Percentiles rank a stretch among this genome's conserved stretches.
phyloP scores from a whole-genome alignment of 2,113 vertebrate species.

The Solea senegalensis region DNA sequence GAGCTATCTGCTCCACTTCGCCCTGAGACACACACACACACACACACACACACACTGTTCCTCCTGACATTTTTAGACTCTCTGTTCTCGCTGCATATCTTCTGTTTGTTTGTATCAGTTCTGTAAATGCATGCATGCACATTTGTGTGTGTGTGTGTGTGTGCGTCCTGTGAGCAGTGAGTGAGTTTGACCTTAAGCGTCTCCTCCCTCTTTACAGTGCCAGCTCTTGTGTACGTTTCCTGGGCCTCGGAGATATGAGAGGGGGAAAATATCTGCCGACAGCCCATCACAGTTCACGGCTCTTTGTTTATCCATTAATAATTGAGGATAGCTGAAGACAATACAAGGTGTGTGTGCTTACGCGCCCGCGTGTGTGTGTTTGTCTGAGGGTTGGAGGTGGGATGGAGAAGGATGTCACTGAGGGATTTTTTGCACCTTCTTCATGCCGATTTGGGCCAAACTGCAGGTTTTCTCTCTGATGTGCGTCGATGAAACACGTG shows the following conservation, averaged over 20 bases:
- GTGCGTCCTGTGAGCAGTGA: slow-evolving; percentile 41
- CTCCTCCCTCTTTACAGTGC: slow-evolving; percentile 74
- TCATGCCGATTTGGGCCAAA: slow-evolving; percentile 67
- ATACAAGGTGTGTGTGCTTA: slow-evolving; percentile 52
- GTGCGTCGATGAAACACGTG: slow-evolving; percentile 11
- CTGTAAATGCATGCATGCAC: slow-evolving; percentile 19
- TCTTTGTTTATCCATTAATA: slow-evolving; percentile 82
- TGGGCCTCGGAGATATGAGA: slow-evolving; percentile 67
- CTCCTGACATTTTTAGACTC: slow-evolving; percentile 55
- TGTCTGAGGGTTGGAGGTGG: slow-evolving; percentile 14
- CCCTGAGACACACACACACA: slow-evolving; percentile 14
- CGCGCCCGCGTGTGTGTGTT: slow-evolving; percentile 3
- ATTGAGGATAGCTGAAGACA: slow-evolving; percentile 77
- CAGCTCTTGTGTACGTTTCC: slow-evolving; percentile 69
- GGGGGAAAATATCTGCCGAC: slow-evolving; percentile 73
- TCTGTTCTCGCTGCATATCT: slow-evolving; percentile 41
- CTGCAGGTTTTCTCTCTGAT: slow-evolving; percentile 57
- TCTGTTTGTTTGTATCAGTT: slow-evolving; percentile 55
- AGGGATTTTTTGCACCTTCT: slow-evolving; percentile 57
- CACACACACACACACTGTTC: slow-evolving; percentile 15
- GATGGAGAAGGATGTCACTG: slow-evolving; percentile 48
- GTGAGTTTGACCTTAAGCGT: slow-evolving; percentile 78
- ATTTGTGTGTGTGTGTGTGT: slow-evolving; percentile 7
- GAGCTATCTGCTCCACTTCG: slow-evolving; percentile 68
- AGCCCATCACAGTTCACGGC: slow-evolving; percentile 73